Percentiles rank a stretch among this genome's conserved stretches.
Conservation (phyloP, 2,113 vertebrate species). For the Aegithalos caudatus region DNA sequence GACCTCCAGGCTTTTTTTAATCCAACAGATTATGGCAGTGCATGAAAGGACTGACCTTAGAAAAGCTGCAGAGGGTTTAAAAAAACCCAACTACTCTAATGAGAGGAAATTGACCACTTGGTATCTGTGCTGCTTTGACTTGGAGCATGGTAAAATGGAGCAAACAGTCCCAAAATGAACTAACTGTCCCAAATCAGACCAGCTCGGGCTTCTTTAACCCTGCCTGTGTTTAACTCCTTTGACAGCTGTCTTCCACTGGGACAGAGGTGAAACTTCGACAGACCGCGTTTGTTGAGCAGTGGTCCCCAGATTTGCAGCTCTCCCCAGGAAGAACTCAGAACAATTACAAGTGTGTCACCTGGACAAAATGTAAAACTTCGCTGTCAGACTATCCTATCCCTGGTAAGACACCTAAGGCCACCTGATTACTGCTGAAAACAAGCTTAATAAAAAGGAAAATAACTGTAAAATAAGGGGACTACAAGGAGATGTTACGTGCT, state of each 20-base stretch:
- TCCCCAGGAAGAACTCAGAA: background rate
- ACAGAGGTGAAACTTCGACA: background rate
- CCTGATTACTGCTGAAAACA: background rate
- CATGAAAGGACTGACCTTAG: background rate
- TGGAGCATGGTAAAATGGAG: background rate
- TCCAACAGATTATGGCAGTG: background rate
- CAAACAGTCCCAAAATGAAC: background rate
- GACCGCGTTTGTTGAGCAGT: background rate
- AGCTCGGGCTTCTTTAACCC: background rate
- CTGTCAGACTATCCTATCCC: background rate
- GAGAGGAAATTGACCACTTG: background rate
- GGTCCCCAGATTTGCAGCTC: background rate
- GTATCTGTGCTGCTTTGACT: background rate
- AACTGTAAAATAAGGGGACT: background rate
- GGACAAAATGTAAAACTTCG: slow-evolving; percentile 1
- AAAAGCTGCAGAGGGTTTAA: background rate
- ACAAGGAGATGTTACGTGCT: accelerated
- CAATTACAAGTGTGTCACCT: background rate
- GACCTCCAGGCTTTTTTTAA: background rate
- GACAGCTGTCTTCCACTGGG: background rate
- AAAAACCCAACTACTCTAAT: background rate
- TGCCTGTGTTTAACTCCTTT: background rate
- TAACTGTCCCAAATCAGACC: background rate
- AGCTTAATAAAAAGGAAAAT: background rate
- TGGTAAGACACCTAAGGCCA: background rate